phyloP scores from a whole-genome alignment of 2,113 vertebrate species.

The Lycocorax pyrrhopterus region DNA sequence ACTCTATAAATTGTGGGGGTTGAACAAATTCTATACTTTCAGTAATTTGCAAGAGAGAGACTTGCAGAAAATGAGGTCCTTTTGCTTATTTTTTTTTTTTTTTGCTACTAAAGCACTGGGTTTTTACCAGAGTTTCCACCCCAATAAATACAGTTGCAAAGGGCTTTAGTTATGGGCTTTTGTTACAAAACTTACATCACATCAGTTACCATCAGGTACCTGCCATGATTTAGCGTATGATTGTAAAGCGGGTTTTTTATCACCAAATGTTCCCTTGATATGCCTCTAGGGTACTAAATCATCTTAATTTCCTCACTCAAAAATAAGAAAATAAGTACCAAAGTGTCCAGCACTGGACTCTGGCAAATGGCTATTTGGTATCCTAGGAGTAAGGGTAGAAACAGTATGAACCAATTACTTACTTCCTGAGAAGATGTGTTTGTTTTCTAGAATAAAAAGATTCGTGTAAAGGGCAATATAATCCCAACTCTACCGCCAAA shows the following conservation, averaged over 20 bases:
- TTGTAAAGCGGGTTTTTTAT: neutral
- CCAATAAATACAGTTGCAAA: neutral
- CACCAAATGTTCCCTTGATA: neutral
- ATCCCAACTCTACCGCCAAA: neutral
- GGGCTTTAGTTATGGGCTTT: neutral
- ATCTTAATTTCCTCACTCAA: neutral
- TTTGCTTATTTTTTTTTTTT: neutral
- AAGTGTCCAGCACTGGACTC: neutral
- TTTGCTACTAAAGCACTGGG: accelerated
- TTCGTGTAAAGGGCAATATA: neutral
- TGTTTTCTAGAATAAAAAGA: neutral
- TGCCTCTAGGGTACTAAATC: neutral
- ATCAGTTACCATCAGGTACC: neutral
- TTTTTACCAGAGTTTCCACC: neutral
- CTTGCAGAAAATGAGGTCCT: accelerated
- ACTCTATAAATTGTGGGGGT: neutral
- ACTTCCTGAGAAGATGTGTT: neutral
- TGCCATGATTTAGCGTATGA: neutral
- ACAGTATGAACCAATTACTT: neutral
- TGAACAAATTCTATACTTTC: neutral
- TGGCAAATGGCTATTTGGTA: neutral
- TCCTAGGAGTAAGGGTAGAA: neutral
- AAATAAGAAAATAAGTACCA: neutral
- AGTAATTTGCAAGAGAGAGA: neutral
- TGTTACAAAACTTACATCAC: neutral